Evolutionary conservation across 1,140 invertebrate species (phyloP).

Genomic region (Drosophila nikananu): DNA sequence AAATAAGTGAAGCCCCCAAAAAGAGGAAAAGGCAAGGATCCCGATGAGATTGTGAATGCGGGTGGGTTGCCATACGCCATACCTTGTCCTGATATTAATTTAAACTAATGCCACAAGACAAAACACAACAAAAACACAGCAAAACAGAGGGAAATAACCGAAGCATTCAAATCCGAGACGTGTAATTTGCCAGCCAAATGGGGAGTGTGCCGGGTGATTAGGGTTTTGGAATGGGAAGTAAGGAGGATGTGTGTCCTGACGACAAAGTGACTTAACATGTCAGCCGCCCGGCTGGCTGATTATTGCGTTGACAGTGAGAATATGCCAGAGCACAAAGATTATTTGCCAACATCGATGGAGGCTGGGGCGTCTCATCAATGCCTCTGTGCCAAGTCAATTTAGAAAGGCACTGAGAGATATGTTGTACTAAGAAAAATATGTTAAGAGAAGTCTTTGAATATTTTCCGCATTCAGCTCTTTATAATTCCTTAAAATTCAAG

Average conservation of each 20-base stretch:
- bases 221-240: background rate
- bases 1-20: slow-evolving; percentile 18
- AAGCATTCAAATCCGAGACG: slow-evolving; percentile 61
- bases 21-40: slow-evolving; percentile 16
- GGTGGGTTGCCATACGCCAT: slow-evolving; percentile 22
- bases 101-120: slow-evolving; percentile 62
- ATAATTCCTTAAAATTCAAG: background rate
- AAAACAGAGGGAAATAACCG: slow-evolving; percentile 42
- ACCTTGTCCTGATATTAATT: slow-evolving; percentile 66
- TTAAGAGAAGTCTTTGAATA: background rate
- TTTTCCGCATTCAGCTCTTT: background rate
- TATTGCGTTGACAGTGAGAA: slow-evolving; percentile 68
- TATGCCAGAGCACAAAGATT: slow-evolving; percentile 38
- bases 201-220: slow-evolving; percentile 15
- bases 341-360: slow-evolving; percentile 38
- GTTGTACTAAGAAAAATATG: no score
- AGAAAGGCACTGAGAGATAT: slow-evolving; percentile 13
- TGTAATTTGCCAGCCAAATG: slow-evolving; percentile 58
- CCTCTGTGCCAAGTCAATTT: slow-evolving; percentile 35
- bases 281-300: slow-evolving; percentile 63
- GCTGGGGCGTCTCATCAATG: slow-evolving; percentile 42
- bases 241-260: slow-evolving; percentile 28
- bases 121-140: slow-evolving; percentile 37
- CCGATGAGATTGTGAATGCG: slow-evolving; percentile 31
- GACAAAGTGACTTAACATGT: slow-evolving; percentile 77